Evolutionary conservation across 2,888 invertebrate genomes (phyloP), one percentile per base, ranked within the genome.

Genomic region (Cerastoderma edule): DNA sequence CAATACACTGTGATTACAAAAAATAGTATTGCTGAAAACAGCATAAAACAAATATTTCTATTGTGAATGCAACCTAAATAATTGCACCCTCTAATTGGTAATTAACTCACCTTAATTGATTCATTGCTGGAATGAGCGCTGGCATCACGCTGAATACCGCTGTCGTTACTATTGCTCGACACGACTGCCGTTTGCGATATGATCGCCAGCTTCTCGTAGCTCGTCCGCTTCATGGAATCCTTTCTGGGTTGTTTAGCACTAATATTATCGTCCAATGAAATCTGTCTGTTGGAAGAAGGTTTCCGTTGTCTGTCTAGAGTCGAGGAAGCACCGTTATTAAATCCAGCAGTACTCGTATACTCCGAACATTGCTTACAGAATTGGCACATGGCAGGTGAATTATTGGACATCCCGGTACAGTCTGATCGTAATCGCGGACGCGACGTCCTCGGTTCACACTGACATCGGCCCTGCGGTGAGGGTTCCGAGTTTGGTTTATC

Each of bases 81-180:
- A 27, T 54, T 54, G 8, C 13, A 3, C 27, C 16, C 13, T 16
- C 8, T 24, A 24, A 5, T 6, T 16, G 2, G 27, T 4, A 8
- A 6, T 35, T 22, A 32, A 69, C 84, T 74, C 73, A 89, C 89
- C 87, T 87, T 88, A 0, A 89, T 72, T 35, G 89, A 89, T 75
- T 90, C 90, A 50, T 75, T 84, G 60, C 89, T 89, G 56, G 89
- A 89, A 66, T 87, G 83, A 27, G 86, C 74, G 68, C 85, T 87
- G 48, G 82, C 87, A 77, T 90, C 90, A 63, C 87, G 82, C 66
- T 90, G 90, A 65, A 90, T 90, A 0, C 90, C 90, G 64, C 89
- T 89, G 80, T 90, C 90, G 64, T 89, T 90, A 66, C 90, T 90
- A 77, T 90, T 90, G 75, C 89, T 90, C 56, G 88, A 86, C 13